Conservation (phyloP, 2,888 invertebrate species). For the Aphodius granarius region DNA sequence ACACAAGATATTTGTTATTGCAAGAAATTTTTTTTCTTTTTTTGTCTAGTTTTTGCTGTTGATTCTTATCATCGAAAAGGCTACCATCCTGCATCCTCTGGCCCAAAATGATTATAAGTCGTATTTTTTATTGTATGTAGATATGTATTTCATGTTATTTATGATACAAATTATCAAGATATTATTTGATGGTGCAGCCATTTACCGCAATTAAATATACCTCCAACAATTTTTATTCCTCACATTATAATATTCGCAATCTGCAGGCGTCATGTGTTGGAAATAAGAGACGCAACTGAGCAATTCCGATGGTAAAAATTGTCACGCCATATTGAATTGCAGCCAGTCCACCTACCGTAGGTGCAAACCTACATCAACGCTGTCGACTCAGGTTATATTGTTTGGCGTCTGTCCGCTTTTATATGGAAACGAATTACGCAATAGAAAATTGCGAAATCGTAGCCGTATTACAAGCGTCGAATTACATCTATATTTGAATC, state of each 20-base stretch:
- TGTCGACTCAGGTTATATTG: neutral
- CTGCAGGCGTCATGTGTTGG: neutral
- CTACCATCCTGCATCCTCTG: no score
- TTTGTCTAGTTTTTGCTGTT: no score
- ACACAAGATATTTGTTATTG: no score
- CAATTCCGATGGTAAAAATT: neutral
- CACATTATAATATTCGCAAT: neutral
- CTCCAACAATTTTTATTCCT: neutral
- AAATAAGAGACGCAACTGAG: neutral
- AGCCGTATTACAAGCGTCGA: constrained; percentile 3
- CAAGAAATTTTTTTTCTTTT: no score
- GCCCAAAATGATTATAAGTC: no score
- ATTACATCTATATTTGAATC: constrained; percentile 10
- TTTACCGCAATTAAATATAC: no score
- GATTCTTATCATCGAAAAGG: no score
- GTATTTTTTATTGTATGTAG: no score
- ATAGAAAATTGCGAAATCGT: constrained; percentile 3
- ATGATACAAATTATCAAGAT: no score
- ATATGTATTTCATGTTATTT: no score
- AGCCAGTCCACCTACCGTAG: neutral
- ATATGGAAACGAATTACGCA: neutral
- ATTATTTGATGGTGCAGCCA: no score
- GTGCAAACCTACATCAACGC: neutral
- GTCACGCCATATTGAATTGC: neutral
- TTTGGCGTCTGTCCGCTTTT: constrained; percentile 1